Conservation (phyloP, 2,888 invertebrate species). For the Tanypteryx hageni region DNA sequence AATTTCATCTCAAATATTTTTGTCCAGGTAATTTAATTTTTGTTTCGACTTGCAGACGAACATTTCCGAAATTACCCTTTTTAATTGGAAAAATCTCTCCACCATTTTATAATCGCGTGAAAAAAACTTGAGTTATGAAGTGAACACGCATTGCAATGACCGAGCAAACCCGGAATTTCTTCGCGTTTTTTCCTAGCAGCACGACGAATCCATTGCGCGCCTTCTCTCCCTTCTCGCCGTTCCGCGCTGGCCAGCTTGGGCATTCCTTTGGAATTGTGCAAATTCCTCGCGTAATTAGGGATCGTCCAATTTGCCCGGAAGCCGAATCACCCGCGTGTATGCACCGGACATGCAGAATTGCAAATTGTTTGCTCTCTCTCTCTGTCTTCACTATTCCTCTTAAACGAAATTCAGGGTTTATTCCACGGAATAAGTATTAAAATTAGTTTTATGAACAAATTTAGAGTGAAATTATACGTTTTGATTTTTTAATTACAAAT, state of each 20-base stretch:
- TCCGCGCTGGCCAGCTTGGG: conserved; percentile 6
- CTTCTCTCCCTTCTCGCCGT: neutral
- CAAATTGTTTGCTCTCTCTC: conserved; percentile 41
- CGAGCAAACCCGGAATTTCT: neutral
- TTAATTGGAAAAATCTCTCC: neutral
- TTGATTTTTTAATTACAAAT: too few species aligned
- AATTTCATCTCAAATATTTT: too few species aligned
- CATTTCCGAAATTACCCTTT: neutral
- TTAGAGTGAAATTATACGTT: neutral
- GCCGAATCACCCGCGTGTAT: conserved; percentile 60
- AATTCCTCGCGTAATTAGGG: conserved; percentile 63
- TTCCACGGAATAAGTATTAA: conserved; percentile 33
- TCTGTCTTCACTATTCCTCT: neutral
- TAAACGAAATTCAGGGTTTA: conserved; percentile 23
- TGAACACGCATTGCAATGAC: neutral
- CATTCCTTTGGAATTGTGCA: conserved; percentile 57
- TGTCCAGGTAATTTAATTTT: too few species aligned
- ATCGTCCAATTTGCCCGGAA: conserved; percentile 51
- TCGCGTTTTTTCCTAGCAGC: neutral
- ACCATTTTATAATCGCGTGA: neutral
- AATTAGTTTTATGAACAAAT: conserved; percentile 43
- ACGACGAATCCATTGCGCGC: neutral
- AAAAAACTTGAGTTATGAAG: neutral
- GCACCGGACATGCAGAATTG: conserved; percentile 50
- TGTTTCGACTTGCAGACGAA: neutral